Base-by-base conservation (phyloP, 2,113 vertebrate genomes). In the Tragulus kanchil region DNA sequence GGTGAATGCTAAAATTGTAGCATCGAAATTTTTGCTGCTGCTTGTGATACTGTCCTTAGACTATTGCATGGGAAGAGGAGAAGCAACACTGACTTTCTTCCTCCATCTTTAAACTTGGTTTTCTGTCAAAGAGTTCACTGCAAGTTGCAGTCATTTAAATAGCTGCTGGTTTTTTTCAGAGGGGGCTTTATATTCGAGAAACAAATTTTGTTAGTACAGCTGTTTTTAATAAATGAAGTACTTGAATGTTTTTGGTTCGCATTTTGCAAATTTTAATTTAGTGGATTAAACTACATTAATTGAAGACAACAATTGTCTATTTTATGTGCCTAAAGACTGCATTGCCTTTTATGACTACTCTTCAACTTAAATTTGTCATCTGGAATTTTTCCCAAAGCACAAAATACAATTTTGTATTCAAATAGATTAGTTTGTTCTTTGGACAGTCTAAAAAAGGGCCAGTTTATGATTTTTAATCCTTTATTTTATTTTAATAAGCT, bases 361-460 rank as follows among this genome's bases (percentile, higher is more conserved):
- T 95, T 95, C 77, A 98, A 95, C n/a, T n/a, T 97, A 8, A 83
- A 83, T 97, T 97, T 97, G 87, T 97, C 77, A 62, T 65, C 36
- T 88, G 36, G 71, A 89, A 95, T 96, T 97, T 98, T 2, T 89
- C 19, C 81, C n/a, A 94, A 96, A 96, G 90, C 25, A 89, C 10
- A 92, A 36, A 97, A 45, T 97, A 36, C 67, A 50, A 97, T 98
- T 65, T 28, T 85, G 64, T 97, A 84, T 96, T 75, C 28, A 78
- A 36, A 61, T 92, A 45, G 54, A 85, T 95, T 95, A 95, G 8
- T 78, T 96, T 93, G 3, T 75, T 98, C 71, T 85, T 62, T 96
- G 81, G 94, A 96, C 16, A 19, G 4, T 31, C 45, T 87, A 31
- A 89, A 94, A 79, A 84, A 71, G n/a, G 58, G 93, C 26, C 56